phyloP scores from a whole-genome alignment of 2,113 vertebrate species.

The Gymnogyps californianus region DNA sequence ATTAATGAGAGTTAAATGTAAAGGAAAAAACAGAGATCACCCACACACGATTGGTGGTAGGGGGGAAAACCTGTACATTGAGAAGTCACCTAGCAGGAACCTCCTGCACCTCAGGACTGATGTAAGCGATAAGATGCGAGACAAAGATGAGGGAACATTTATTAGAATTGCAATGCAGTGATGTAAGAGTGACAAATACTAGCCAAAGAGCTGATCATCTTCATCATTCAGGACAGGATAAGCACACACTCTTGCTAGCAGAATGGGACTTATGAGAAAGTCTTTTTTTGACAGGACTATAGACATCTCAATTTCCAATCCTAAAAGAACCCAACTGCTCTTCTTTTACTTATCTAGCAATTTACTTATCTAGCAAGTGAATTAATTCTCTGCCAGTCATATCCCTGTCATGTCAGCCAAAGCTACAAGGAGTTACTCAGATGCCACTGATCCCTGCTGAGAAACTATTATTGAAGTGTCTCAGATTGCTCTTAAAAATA shows the following conservation, averaged over 20 bases:
- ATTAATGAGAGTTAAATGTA: neutral
- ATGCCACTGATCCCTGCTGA: neutral
- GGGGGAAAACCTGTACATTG: neutral
- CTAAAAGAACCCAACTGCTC: neutral
- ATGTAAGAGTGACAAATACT: neutral
- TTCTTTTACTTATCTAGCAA: neutral
- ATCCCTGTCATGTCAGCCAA: neutral
- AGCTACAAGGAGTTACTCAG: neutral
- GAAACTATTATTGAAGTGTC: neutral
- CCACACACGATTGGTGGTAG: neutral
- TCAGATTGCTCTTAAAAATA: conserved; percentile 20
- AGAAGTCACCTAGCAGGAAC: neutral
- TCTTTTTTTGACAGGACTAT: neutral
- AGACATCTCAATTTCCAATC: neutral
- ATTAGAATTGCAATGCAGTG: neutral
- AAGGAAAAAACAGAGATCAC: neutral
- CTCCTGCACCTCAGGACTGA: neutral
- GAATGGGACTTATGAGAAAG: neutral
- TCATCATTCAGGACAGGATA: neutral
- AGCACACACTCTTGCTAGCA: neutral
- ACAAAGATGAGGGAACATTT: neutral
- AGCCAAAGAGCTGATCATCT: neutral
- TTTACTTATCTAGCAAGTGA: neutral
- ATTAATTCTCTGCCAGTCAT: neutral
- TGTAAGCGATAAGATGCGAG: neutral